Evolutionary conservation across 2,888 invertebrate genomes (phyloP), one percentile per base, ranked within the genome.

Genomic region (Baronia brevicornis): DNA sequence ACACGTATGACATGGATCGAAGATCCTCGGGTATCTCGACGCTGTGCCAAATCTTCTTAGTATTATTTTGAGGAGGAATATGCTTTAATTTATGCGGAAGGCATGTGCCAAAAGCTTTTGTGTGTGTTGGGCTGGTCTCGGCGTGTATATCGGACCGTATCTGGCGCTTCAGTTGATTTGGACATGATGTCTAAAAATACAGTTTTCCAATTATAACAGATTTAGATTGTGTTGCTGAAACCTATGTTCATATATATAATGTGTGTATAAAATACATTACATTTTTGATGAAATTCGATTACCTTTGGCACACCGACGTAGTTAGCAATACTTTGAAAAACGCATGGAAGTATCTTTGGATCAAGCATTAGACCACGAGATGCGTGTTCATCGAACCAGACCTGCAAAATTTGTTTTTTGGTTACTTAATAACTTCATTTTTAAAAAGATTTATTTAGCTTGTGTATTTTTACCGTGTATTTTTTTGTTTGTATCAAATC

Each of bases 1-100:
- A 90, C 1, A 90, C 86, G 24, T 78, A 75, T 0, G 87, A 72
- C 90, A 90, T 90, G 1, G 82, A 71, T 33, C 84, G 78, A 8
- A 91, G 57, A 23, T 88, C 87, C 28, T 84, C 69, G 0, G 88
- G 88, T 25, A 88, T 85, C 38, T 77, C 58, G 32, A 87, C 86
- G 4, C 72, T 59, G 14, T 87, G 55, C 90, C 89, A 90, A 43
- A 73, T 75, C 24, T 73, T 57, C 23, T 78, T 53, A 0, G 87
- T 84, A 15, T 82, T 74, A 55, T 87, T 87, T 15, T 59, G 61
- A 0, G 88, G 87, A 4, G 88, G 86, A 3, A 82, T 51, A 36
- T 85, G 85, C 43, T 84, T 82, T 56, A 86, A 51, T 25, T 82
- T 61, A 7, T 68, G 60, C 0, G 89, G 88, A 6, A 90, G 49